Conservation (phyloP, 2,113 vertebrate species). For the Amia ocellicauda region DNA sequence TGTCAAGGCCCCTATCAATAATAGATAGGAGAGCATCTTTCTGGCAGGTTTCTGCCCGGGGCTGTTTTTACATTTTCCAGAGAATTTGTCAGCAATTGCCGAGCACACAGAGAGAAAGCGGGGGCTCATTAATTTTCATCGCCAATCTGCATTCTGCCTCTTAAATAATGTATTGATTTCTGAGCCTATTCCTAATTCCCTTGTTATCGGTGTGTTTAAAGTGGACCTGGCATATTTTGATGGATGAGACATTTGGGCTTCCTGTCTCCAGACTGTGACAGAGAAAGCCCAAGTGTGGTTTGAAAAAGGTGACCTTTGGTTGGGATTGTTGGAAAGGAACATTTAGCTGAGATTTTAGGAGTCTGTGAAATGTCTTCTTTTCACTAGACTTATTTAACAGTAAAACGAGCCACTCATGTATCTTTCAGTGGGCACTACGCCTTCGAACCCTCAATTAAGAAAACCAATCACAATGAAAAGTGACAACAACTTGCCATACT, state of each 20-base stretch:
- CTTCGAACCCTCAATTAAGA: no score
- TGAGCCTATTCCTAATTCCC: conserved; percentile 46
- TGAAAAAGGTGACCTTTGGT: conserved; percentile 35
- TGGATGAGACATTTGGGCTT: conserved; percentile 50
- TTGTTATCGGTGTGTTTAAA: conserved; percentile 32
- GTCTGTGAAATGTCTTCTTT: no score
- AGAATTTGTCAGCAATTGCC: conserved; percentile 68
- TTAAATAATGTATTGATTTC: conserved; percentile 77
- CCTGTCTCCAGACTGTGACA: conserved; percentile 12
- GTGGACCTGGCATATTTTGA: conserved; percentile 41
- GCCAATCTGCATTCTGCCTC: conserved; percentile 65
- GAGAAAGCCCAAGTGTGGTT: conserved; percentile 10
- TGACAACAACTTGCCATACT: no score
- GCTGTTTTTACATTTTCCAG: conserved; percentile 73
- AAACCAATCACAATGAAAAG: no score
- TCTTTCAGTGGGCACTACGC: no score
- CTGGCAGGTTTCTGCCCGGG: conserved; percentile 68
- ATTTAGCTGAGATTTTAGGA: no score
- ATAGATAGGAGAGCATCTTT: conserved; percentile 63
- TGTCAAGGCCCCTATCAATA: conserved; percentile 72
- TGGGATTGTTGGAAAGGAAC: no score
- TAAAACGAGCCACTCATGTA: no score
- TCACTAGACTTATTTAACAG: no score
- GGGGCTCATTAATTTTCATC: conserved; percentile 62
- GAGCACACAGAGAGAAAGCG: conserved; percentile 24